Percentiles rank a stretch among this genome's conserved stretches.
These are phyloP conservation scores for Prostheceraeus crozeri DNA, from an alignment of 2,888 invertebrate genomes.

Conservation along the genomic window DNA sequence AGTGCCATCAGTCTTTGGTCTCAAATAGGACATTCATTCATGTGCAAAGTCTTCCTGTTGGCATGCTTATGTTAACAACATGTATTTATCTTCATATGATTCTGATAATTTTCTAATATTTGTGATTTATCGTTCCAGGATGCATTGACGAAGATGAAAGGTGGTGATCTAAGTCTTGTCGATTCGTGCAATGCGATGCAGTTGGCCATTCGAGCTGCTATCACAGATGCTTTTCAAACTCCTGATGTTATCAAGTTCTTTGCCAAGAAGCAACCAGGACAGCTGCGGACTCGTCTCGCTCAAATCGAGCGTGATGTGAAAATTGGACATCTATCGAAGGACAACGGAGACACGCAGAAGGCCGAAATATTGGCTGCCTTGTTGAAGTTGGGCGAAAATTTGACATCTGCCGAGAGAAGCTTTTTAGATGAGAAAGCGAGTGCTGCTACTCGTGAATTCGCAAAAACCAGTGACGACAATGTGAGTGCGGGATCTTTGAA, in stretches of 20 bases:
- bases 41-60: too few species aligned
- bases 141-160: constrained; percentile 63
- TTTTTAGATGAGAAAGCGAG: not conserved
- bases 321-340: constrained; percentile 33
- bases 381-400: not conserved
- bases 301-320: constrained; percentile 62
- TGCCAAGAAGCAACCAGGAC: constrained; percentile 66
- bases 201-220: constrained; percentile 64
- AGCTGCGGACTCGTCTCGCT: constrained; percentile 62
- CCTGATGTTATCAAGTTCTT: constrained; percentile 69
- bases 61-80: too few species aligned
- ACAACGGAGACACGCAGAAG: not conserved
- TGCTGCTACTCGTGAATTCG: constrained; percentile 16
- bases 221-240: constrained; percentile 68
- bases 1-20: too few species aligned
- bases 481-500: not conserved
- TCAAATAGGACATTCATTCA: too few species aligned
- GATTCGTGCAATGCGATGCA: constrained; percentile 65
- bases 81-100: too few species aligned
- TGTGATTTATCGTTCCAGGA: too few species aligned
- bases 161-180: constrained; percentile 66
- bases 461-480: not conserved
- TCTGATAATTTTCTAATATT: too few species aligned
- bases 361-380: not conserved
- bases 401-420: not conserved